Percentiles rank a stretch among this genome's conserved stretches.
phyloP scores from a whole-genome alignment of 35 echinoderm and acorn worm genomes.

The Diadema setosum region DNA sequence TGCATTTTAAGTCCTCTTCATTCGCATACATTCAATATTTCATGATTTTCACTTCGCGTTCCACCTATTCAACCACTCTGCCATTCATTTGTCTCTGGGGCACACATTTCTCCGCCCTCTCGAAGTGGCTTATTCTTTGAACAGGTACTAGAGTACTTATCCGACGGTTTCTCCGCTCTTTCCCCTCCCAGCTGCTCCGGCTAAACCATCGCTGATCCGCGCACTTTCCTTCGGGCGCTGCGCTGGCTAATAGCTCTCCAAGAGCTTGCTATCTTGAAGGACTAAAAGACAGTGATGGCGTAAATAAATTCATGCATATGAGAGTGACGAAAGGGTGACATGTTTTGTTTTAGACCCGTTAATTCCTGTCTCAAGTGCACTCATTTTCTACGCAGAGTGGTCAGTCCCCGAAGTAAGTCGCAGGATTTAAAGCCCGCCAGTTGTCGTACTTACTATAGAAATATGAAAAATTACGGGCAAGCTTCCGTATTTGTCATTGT shows the following conservation, averaged over 20 bases:
- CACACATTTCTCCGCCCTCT: neutral
- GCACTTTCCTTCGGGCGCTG: neutral
- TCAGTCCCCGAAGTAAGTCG: too few relatives aligned
- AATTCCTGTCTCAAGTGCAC: neutral
- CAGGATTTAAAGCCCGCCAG: too few relatives aligned
- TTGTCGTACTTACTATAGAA: too few relatives aligned
- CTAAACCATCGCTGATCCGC: constrained; percentile 11
- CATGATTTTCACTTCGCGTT: too few relatives aligned
- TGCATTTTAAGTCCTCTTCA: too few relatives aligned
- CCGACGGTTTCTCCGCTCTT: neutral
- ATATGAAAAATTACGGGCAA: too few relatives aligned
- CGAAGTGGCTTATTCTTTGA: neutral
- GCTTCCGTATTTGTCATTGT: too few relatives aligned
- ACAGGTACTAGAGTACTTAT: neutral
- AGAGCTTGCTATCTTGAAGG: constrained; percentile 12
- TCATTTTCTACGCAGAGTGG: neutral
- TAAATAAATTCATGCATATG: neutral
- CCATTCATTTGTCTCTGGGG: neutral
- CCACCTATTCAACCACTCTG: too few relatives aligned
- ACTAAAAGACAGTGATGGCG: too few relatives aligned
- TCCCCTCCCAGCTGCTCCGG: neutral
- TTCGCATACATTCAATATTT: too few relatives aligned
- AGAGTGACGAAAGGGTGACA: neutral
- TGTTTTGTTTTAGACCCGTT: neutral
- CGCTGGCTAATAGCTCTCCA: constrained; percentile 1